Base-by-base conservation (phyloP, 2,888 invertebrate species). In the Brenthis hecate region DNA sequence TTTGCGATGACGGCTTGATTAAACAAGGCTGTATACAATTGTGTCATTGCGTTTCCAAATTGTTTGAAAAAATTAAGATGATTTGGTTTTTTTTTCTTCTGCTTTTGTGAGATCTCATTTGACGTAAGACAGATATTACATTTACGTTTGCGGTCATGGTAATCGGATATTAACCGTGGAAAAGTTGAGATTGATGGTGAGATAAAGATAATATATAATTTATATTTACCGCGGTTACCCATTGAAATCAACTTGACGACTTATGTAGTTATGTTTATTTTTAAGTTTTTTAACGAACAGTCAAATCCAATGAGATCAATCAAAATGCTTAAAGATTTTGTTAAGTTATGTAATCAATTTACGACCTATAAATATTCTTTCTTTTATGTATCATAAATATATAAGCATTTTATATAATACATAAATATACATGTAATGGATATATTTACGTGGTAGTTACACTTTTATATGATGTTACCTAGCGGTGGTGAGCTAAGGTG, bases 1-100 rank as follows among this genome's bases (percentile, higher is more conserved):
- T 67, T 65, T 68, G 72, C 71, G 70, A 69, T 73, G 72, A 65
- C 65, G 55, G 68, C 68, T 76, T 75, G 74, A 75, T 77, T 74
- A 74, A 73, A 75, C 72, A 70, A 61, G 66, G 28, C 60, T 56
- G 66, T 66, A 66, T 66, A 56, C 63, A 68, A 61, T 67, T 68
- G 65, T 68, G 63, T 50, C 55, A 63, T 55, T 65, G 48, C 65
- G 61, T 56, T 63, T 56, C 63, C 55, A 57, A 65, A 69, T 65
- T 69, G 69, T 69, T 65, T 50, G 56, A 61, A 65, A 69, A 69
- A 68, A 64, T 47, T 47, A 50, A 14, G 8, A 23, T 32, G 1
- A 48, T 14, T 54, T 66, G 50, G 55, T 32, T 32, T 50, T 23
- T 50, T 23, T 55, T 47, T 32, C 55, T 55, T 47, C 6, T n/a